Base-by-base conservation (phyloP, 2,113 vertebrate genomes). In the Hypocryptadius cinnamomeus region DNA sequence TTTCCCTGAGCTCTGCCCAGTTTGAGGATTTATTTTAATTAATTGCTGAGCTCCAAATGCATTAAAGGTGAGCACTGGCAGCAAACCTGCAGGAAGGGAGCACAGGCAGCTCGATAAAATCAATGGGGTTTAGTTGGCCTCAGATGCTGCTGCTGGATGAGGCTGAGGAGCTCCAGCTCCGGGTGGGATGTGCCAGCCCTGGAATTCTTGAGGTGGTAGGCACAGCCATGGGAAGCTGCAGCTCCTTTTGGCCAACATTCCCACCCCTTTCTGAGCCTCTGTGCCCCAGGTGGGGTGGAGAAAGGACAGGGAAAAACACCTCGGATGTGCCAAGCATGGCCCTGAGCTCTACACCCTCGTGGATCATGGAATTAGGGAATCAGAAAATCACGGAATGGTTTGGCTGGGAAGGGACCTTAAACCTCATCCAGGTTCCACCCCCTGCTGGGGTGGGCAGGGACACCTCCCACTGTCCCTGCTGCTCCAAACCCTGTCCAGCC, bases 321-420 rank as follows among this genome's bases (percentile, higher is more conserved):
- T 27, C 2, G 65, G 54, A 15, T 24, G 45, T 20, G 15, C n/a
- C 0, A 1, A 54, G 35, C 0, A 0, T 3, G 22, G 35, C 35
- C 60, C 70, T 5, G 19, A 68, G 68, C 54, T 51, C 23, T 74
- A 45, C 48, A 45, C 40, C 57, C 61, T 70, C 40, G 11, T 0
- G 10, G 44, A 44, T 23, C 51, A 2, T 0, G 16, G 50, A 79
- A 24, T 21, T 16, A 12, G 4, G 28, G 30, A 54, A 30, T 13
- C 35, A 18, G 8, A 24, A 35, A 39, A 25, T 5, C 30, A 3
- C 1, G 37, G 68, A 14, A 27, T 13, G 53, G 53, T 31, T 54
- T 54, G 53, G 53, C 30, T 54, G 53, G 53, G 53, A 31, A 31
- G 45, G 16, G 39, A 30, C 3, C 28, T 68, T 14, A 53, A 66